Evolutionary conservation across 2,797 vertebrate species (phyloP).

Genomic region (Mus caroli): DNA sequence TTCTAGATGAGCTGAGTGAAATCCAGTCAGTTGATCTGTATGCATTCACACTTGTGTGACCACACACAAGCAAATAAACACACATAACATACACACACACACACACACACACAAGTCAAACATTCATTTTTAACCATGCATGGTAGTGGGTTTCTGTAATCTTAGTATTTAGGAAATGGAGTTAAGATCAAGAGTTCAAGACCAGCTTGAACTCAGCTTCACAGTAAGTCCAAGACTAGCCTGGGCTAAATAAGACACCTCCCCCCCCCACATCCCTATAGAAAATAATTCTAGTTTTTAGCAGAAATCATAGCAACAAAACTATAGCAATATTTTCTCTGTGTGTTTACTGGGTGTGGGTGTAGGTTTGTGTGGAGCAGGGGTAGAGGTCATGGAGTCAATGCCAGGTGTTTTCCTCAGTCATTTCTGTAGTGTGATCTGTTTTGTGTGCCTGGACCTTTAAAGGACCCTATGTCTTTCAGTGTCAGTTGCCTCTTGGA

Average conservation of each 20-base stretch:
- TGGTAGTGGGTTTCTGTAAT: neutral
- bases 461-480: neutral
- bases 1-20: neutral
- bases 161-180: neutral
- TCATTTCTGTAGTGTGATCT: neutral
- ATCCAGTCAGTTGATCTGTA: neutral
- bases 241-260: neutral
- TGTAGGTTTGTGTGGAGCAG: neutral
- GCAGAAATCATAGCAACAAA: neutral
- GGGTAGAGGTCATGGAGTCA: neutral
- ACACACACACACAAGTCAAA: neutral
- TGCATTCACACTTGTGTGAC: neutral
- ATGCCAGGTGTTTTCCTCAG: neutral
- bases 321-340: neutral
- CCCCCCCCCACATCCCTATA: neutral
- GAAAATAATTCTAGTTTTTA: neutral
- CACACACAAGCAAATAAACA: neutral
- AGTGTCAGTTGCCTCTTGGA: neutral
- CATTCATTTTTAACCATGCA: neutral
- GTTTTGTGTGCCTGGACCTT: neutral
- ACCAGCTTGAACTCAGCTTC: neutral
- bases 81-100: too few relatives aligned
- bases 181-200: neutral
- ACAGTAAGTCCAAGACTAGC: neutral
- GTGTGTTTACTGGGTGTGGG: neutral